Conservation (phyloP, 2,797 vertebrate species). For the Myotis findleyi region DNA sequence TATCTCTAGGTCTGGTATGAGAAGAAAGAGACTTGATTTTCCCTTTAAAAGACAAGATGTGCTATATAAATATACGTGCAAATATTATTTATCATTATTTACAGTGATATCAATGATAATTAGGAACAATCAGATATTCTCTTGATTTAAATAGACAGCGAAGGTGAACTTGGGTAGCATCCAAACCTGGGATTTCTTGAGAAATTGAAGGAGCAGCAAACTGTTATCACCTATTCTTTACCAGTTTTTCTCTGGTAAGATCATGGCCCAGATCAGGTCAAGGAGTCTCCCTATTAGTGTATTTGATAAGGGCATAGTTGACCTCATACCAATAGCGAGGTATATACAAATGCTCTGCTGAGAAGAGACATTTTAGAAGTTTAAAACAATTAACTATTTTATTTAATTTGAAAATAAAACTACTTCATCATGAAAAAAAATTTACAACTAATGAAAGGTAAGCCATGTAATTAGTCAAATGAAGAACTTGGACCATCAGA, state of each 20-base stretch:
- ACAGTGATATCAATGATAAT: slow-evolving; percentile 1
- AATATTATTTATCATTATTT: neutral
- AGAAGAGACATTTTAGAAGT: neutral
- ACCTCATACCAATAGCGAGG: neutral
- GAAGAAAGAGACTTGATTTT: neutral
- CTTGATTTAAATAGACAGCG: neutral
- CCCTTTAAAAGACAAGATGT: slow-evolving; percentile 1
- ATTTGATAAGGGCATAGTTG: neutral
- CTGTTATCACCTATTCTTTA: neutral
- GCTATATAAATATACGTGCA: neutral
- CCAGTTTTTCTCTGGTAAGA: neutral
- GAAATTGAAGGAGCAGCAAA: neutral
- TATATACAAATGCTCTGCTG: neutral
- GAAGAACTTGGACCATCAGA: neutral
- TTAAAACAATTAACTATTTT: neutral
- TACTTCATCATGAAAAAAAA: slow-evolving; percentile 25
- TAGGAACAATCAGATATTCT: neutral
- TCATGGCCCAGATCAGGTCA: neutral
- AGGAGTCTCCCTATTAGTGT: neutral
- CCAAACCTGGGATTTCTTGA: neutral
- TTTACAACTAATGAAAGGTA: slow-evolving; percentile 8
- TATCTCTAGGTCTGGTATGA: neutral
- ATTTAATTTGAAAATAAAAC: slow-evolving; percentile 51
- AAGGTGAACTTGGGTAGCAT: neutral
- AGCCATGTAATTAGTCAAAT: slow-evolving; percentile 17